Evolutionary conservation across 2,797 vertebrate genomes (phyloP).

Genomic region (Myripristis murdjan): DNA sequence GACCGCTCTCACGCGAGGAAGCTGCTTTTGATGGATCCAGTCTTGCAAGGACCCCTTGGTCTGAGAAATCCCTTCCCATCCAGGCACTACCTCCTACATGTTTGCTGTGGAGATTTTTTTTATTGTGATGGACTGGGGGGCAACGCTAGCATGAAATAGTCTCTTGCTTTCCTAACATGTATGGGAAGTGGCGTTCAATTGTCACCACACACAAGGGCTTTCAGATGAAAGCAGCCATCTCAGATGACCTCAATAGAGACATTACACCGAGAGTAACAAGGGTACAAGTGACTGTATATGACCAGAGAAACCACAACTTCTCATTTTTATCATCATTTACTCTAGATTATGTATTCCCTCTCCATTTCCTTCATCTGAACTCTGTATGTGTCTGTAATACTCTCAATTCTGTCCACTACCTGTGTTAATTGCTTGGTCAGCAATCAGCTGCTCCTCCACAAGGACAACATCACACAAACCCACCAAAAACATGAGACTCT

Average conservation of each 20-base stretch:
- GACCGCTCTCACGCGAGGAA: no score
- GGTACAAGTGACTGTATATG: background rate
- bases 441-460: slow-evolving; percentile 56
- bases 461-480: slow-evolving; percentile 46
- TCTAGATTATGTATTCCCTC: slow-evolving; percentile 6
- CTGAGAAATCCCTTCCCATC: slow-evolving; percentile 11
- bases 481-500: background rate
- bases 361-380: slow-evolving; percentile 6
- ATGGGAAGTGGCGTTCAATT: slow-evolving; percentile 26
- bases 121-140: background rate
- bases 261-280: background rate
- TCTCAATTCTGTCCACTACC: slow-evolving; percentile 28
- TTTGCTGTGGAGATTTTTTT: background rate
- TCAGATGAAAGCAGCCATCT: slow-evolving; percentile 36
- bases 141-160: slow-evolving; percentile 17
- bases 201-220: slow-evolving; percentile 21
- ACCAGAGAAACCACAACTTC: background rate
- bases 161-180: slow-evolving; percentile 14
- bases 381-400: background rate
- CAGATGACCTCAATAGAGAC: slow-evolving; percentile 29
- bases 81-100: slow-evolving; percentile 10
- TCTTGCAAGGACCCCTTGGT: no score
- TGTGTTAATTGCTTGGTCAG: slow-evolving; percentile 46
- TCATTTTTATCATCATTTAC: background rate
- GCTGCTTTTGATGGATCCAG: no score